Evolutionary conservation across 2,113 vertebrate genomes (phyloP), one percentile per base, ranked within the genome.

Genomic region (Hemicordylus capensis): DNA sequence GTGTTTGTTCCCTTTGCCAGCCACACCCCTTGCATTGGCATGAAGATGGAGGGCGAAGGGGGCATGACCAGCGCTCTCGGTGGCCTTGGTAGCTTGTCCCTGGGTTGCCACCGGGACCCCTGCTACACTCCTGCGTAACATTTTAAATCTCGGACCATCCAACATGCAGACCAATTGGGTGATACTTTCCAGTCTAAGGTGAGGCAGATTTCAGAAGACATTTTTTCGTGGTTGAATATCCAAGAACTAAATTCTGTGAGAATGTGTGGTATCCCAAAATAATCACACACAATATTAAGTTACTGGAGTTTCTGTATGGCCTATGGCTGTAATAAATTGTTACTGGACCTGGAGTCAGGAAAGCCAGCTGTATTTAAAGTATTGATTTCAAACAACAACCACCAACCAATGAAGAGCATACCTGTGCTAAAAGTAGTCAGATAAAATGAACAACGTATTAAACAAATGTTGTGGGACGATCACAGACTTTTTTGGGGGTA

Each of bases 401-500:
- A n/a, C n/a, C n/a, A n/a, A n/a, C n/a, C n/a, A n/a, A n/a, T 46
- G 46, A n/a, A 39, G 59, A 42, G 56, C 7, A 31, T 10, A 63
- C 2, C 59, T 7, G 31, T 72, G 24, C 6, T 84, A 10, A 37
- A 34, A 80, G 12, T 85, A 85, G 84, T 4, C 4, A 22, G 5
- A 76, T 76, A 10, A 88, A 80, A 51, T 22, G 2, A 56, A 86
- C 11, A 84, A 83, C 84, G 9, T 4, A 10, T 3, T 70, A 90
- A 76, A 0, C 0, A n/a, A 73, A 11, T 51, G 74, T 64, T 85
- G 63, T 69, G 84, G 56, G 58, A 24, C 6, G 0, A 46, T 76
- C n/a, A n/a, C n/a, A 87, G 31, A 1, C 0, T 7, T 17, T 75
- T 1, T 46, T 73, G 28, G n/a, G n/a, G n/a, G n/a, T n/a, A n/a